These are phyloP conservation scores for Ruditapes philippinarum DNA, from an alignment of 1,140 invertebrate species.

Conservation along the genomic window DNA sequence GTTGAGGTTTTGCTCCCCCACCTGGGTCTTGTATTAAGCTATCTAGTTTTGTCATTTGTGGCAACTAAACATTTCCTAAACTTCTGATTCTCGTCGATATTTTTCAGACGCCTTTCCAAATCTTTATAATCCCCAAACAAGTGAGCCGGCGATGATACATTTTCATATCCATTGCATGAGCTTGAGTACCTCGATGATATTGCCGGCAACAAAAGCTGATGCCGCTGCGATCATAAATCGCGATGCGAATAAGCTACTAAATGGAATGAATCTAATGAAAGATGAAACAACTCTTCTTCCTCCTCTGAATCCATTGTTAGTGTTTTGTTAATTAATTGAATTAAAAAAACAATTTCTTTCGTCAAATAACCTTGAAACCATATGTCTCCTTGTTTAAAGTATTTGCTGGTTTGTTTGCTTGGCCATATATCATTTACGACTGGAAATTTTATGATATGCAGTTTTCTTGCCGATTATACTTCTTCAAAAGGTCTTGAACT, in stretches of 20 bases:
- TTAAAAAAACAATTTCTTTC: neutral
- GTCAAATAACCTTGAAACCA: neutral
- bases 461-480: neutral
- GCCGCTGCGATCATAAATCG: neutral
- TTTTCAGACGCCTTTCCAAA: neutral
- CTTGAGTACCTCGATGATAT: neutral
- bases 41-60: neutral
- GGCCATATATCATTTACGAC: neutral
- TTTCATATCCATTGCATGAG: neutral
- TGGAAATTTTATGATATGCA: neutral
- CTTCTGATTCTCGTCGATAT: neutral
- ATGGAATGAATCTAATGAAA: neutral
- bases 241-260: neutral
- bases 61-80: neutral
- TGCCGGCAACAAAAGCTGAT: neutral
- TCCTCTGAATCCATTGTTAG: neutral
- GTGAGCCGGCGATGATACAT: neutral
- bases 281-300: neutral
- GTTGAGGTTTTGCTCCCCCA: neutral
- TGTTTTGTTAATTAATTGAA: neutral
- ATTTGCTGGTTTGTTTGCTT: neutral
- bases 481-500: neutral
- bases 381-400: neutral
- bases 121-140: neutral
- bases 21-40: neutral